Percentiles rank a stretch among this genome's conserved stretches.
Conservation (phyloP, 2,888 invertebrate genomes). For the Clanis bilineata region DNA sequence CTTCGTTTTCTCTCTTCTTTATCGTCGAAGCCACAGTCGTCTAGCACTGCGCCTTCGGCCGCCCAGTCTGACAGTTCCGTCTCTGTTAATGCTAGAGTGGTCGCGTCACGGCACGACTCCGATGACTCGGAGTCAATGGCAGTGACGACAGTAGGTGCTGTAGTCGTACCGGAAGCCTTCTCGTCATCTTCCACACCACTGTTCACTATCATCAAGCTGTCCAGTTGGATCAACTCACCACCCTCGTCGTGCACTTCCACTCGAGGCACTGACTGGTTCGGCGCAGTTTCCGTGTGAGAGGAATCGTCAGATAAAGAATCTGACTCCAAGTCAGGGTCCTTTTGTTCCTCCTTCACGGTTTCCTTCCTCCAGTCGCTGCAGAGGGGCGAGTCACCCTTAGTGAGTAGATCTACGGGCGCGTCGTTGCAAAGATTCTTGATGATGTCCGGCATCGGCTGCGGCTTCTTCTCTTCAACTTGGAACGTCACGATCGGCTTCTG, state of each 20-base stretch:
- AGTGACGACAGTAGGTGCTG: slow-evolving; percentile 67
- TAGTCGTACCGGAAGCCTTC: slow-evolving; percentile 51
- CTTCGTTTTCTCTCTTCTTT: slow-evolving; percentile 57
- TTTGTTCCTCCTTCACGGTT: slow-evolving; percentile 63
- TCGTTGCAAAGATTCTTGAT: slow-evolving; percentile 70
- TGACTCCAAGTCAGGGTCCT: slow-evolving; percentile 75
- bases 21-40: slow-evolving; percentile 84
- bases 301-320: slow-evolving; percentile 80
- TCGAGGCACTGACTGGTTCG: slow-evolving; percentile 83
- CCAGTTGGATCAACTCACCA: slow-evolving; percentile 85
- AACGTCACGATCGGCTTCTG: slow-evolving; percentile 53
- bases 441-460: slow-evolving; percentile 84
- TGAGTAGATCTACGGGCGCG: slow-evolving; percentile 67
- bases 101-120: slow-evolving; percentile 87
- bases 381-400: slow-evolving; percentile 57
- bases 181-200: slow-evolving; percentile 50
- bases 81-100: slow-evolving; percentile 89
- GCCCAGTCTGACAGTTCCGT: slow-evolving; percentile 96
- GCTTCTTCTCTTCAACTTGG: slow-evolving; percentile 62
- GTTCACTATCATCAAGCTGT: slow-evolving; percentile 80
- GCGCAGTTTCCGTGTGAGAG: slow-evolving; percentile 63
- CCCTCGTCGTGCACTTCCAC: slow-evolving; percentile 88
- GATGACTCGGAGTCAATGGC: slow-evolving; percentile 74
- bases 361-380: slow-evolving; percentile 74
- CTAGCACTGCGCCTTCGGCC: slow-evolving; percentile 89